Evolutionary conservation across 2,888 invertebrate genomes (phyloP).

Genomic region (Lepidonotus clava): DNA sequence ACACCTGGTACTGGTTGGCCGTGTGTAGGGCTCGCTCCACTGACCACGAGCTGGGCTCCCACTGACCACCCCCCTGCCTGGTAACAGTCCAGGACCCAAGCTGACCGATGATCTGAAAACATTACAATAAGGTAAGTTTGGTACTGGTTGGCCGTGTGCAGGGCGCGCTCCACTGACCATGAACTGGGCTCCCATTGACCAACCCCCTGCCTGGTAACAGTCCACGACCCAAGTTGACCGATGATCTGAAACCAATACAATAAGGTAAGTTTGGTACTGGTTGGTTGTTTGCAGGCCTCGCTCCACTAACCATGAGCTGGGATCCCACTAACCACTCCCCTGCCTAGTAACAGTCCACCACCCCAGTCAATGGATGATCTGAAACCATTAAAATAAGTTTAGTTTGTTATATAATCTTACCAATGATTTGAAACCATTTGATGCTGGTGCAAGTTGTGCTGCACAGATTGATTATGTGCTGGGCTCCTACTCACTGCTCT

Average conservation of each 20-base stretch:
- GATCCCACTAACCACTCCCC: conserved; percentile 5
- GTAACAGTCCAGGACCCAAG: conserved; percentile 26
- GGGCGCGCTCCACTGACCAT: conserved; percentile 14
- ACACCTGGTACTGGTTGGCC: conserved; percentile 38
- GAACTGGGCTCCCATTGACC: conserved; percentile 5
- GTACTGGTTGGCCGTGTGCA: conserved; percentile 25
- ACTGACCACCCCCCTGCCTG: neutral
- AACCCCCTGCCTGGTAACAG: neutral
- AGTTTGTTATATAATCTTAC: no score
- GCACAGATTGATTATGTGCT: no score
- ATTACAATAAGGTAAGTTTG: no score
- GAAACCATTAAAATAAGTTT: no score
- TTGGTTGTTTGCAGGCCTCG: neutral
- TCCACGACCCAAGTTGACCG: conserved; percentile 18
- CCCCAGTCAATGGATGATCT: conserved; percentile 13
- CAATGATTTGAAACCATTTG: no score
- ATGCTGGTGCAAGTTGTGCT: no score
- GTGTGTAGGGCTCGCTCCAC: conserved; percentile 1
- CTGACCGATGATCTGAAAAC: conserved; percentile 9
- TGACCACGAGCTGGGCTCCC: conserved; percentile 8
- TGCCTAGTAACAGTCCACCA: neutral
- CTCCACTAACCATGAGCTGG: neutral
- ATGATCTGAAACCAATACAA: no score
- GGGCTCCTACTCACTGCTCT: no score
- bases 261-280: no score